Conservation (phyloP, 2,113 vertebrate genomes). For the Chlorodrepanis virens region DNA sequence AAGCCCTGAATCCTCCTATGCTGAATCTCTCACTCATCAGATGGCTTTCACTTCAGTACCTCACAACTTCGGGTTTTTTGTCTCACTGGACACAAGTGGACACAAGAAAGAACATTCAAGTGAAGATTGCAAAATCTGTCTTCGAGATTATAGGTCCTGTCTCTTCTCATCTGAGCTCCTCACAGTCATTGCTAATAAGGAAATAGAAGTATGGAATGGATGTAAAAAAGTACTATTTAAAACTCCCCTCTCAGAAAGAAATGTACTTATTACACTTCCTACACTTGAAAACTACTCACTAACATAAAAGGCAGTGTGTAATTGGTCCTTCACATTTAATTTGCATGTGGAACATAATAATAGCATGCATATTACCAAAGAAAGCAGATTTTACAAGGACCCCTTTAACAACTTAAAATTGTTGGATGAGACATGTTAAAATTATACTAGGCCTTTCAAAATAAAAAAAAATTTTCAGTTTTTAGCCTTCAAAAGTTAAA, state of each 20-base stretch:
- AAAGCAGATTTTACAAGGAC: slow-evolving; percentile 1
- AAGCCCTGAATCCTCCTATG: not conserved
- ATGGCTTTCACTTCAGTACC: not conserved
- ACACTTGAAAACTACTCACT: not conserved
- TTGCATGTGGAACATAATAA: not conserved
- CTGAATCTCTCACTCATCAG: not conserved
- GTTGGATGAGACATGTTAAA: not conserved
- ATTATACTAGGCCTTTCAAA: not conserved
- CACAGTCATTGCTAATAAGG: not conserved
- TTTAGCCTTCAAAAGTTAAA: not conserved
- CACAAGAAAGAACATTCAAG: not conserved
- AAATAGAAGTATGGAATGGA: not conserved
- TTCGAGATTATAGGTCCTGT: not conserved
- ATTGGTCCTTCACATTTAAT: not conserved
- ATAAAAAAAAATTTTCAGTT: not conserved
- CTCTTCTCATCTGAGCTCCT: not conserved
- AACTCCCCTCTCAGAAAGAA: not conserved
- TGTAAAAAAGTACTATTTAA: not conserved
- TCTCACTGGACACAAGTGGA: not conserved
- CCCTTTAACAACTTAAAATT: not conserved
- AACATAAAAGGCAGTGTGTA: not conserved
- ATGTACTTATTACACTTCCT: not conserved
- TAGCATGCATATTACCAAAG: not conserved
- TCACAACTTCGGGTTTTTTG: not conserved
- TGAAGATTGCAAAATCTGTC: not conserved